Evolutionary conservation across 1,140 invertebrate genomes (phyloP), one percentile per base, ranked within the genome.

Genomic region (Drosophila sucinea): DNA sequence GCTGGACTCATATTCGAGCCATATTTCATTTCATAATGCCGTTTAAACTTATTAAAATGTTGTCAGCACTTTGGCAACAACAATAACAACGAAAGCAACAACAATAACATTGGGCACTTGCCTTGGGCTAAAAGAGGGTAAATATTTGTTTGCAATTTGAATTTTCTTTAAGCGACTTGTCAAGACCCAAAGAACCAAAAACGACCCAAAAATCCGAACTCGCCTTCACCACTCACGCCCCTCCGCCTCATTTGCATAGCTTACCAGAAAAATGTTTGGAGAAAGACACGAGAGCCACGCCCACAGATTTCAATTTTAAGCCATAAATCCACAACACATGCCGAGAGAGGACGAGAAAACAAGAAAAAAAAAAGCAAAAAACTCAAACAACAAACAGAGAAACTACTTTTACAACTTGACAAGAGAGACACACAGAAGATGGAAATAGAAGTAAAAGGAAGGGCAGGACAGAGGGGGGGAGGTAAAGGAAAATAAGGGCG

Each of bases 271-370:
- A 41, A 58, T 66, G 27, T 54, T 58, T 58, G 17, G 11, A 58
- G 33, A 44, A 76, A 63, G 47, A 61, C 65, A 69, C 54, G 55
- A 38, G 35, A 38, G 11, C 35, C 35, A 38, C 35, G 35, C 35
- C 67, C 65, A 73, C 76, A 25, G 44, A 73, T 77, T 89, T 89
- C 55, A 78, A 64, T 74, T 67, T 55, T 60, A 74, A 67, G 73
- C 73, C 77, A 84, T 80, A 87, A 87, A 87, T 89, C 73, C 71
- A 77, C 54, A 80, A 72, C 79, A 72, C 77, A 83, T 77, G 70
- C 67, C 67, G 23, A 25, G n/a, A 60, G 75, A 51, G 61, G 41
- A 58, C 30, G 41, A 63, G 63, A 44, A 65, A 64, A 67, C 44
- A 55, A 33, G 65, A 60, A 64, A 54, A 63, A 56, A 74, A 74